Evolutionary conservation across 2,888 invertebrate species (phyloP).

Genomic region (Chalcis sispes): DNA sequence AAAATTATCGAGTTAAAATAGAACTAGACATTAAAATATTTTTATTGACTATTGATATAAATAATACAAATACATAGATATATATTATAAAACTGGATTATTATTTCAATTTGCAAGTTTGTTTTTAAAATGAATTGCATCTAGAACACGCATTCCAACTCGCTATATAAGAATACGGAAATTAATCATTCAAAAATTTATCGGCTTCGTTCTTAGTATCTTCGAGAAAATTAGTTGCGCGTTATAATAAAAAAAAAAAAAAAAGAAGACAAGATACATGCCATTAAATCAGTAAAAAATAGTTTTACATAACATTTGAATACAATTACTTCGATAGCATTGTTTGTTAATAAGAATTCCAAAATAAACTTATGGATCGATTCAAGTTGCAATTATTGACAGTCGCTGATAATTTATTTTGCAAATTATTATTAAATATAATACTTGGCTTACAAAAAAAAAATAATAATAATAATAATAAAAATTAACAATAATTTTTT

Average conservation of each 20-base stretch:
- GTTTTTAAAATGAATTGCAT: too few relatives aligned
- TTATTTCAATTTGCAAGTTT: too few relatives aligned
- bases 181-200: too few relatives aligned
- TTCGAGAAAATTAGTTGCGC: not conserved
- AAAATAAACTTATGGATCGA: slow-evolving; percentile 1
- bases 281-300: slow-evolving; percentile 1
- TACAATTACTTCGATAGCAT: slow-evolving; percentile 25
- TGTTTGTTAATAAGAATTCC: slow-evolving; percentile 35
- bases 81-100: too few relatives aligned
- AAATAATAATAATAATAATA: not conserved
- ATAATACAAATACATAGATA: too few relatives aligned
- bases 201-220: too few relatives aligned
- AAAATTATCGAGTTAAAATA: too few relatives aligned
- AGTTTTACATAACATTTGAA: slow-evolving; percentile 32
- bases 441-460: not conserved
- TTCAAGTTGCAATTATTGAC: slow-evolving; percentile 1
- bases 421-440: not conserved
- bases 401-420: not conserved
- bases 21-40: too few relatives aligned
- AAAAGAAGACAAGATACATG: not conserved
- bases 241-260: not conserved
- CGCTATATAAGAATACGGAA: too few relatives aligned
- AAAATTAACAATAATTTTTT: too few relatives aligned
- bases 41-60: too few relatives aligned
- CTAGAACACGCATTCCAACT: too few relatives aligned